These are phyloP conservation scores for Orientallactaga bullata DNA, from an alignment of 2,113 vertebrate genomes.

Conservation along the genomic window DNA sequence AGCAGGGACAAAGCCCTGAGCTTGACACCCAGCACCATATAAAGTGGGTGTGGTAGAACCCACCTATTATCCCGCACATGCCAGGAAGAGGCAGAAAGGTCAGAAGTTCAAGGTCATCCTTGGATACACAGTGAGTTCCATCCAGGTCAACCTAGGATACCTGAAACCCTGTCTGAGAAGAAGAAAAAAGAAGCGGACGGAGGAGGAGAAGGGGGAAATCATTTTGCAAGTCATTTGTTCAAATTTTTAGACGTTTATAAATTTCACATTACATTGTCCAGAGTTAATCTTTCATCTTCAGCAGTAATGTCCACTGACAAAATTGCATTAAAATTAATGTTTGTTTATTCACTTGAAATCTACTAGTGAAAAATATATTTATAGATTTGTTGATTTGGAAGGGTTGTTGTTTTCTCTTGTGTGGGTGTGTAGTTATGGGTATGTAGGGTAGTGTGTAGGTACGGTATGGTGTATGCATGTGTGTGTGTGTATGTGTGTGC, in stretches of 20 bases:
- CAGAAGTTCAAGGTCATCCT: neutral
- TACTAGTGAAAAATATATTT: neutral
- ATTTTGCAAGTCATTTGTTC: constrained; percentile 6
- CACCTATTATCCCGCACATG: neutral
- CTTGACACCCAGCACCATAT: neutral
- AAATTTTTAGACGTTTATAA: neutral
- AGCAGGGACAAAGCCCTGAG: too few species aligned
- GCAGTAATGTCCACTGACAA: neutral
- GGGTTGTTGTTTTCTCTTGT: too few species aligned
- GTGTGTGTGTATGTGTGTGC: too few species aligned
- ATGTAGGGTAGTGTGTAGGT: too few species aligned
- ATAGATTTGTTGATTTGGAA: neutral
- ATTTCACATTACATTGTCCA: neutral
- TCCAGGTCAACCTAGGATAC: neutral
- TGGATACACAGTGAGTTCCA: neutral
- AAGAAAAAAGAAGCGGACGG: too few species aligned
- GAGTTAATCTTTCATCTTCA: neutral
- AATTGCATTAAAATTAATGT: neutral
- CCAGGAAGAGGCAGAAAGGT: neutral
- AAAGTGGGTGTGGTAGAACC: neutral
- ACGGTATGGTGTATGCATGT: too few species aligned
- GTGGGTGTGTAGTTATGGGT: too few species aligned
- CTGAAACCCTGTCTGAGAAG: neutral
- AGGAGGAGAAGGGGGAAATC: neutral
- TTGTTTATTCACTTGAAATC: neutral